Conservation (phyloP, 1,140 invertebrate genomes). For the Tyrophagus putrescentiae region DNA sequence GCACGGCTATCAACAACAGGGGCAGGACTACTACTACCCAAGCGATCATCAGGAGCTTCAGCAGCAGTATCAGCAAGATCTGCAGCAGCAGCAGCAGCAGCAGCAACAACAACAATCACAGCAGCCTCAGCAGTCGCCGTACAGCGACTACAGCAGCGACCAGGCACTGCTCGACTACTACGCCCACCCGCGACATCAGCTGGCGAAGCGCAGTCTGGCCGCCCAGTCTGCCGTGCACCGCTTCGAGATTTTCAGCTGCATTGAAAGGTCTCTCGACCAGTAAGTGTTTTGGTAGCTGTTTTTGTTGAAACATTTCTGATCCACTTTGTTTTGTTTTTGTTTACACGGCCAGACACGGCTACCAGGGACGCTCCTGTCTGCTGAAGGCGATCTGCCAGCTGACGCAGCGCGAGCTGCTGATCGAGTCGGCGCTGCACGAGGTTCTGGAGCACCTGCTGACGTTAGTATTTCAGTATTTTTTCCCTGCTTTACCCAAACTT, state of each 20-base stretch:
- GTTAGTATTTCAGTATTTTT: too few species aligned
- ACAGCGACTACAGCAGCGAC: background rate
- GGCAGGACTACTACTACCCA: too few species aligned
- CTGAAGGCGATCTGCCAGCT: conserved; percentile 16
- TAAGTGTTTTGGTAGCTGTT: background rate
- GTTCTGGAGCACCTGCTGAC: conserved; percentile 16
- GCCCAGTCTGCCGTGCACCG: conserved; percentile 1
- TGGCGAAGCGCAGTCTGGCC: background rate
- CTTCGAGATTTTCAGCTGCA: conserved; percentile 8
- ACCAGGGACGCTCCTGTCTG: conserved; percentile 8
- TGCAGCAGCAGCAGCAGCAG: too few species aligned
- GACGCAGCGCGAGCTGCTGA: conserved; percentile 1
- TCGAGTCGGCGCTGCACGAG: conserved; percentile 16
- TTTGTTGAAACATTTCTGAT: background rate
- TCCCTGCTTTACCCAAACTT: too few species aligned
- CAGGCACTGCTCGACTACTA: conserved; percentile 1
- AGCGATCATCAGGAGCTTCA: too few species aligned
- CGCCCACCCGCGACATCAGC: background rate
- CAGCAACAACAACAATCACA: too few species aligned
- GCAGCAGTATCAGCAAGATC: too few species aligned
- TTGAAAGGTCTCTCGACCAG: conserved; percentile 12
- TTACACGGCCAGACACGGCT: conserved; percentile 6
- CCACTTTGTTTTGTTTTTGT: background rate
- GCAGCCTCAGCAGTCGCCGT: background rate
- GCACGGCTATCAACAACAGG: too few species aligned